A percentile compares a stretch with the other conserved stretches of the same genome.
Conservation (phyloP, 2,888 invertebrate genomes). For the Teleogryllus oceanicus region DNA sequence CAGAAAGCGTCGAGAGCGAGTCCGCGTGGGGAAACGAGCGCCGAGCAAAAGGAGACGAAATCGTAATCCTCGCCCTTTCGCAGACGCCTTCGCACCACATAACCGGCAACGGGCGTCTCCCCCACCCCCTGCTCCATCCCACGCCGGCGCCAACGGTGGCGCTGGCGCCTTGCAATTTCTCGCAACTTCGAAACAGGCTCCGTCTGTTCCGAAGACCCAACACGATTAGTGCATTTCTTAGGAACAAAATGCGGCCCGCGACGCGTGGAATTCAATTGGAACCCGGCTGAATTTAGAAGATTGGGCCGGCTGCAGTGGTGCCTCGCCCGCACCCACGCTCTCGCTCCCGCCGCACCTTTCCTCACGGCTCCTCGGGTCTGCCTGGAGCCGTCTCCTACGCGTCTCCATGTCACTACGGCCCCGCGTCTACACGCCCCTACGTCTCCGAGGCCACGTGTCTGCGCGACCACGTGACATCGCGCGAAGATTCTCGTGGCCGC, state of each 20-base stretch:
- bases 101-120: not conserved
- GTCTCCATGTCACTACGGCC: not conserved
- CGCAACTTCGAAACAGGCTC: conserved; percentile 4
- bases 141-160: too few species aligned
- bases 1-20: not conserved
- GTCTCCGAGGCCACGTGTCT: not conserved
- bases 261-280: not conserved
- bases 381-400: not conserved
- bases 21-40: not conserved
- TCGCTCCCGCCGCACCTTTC: not conserved
- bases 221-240: conserved; percentile 18
- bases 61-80: not conserved
- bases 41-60: conserved; percentile 6
- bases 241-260: conserved; percentile 8
- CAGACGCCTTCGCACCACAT: not conserved
- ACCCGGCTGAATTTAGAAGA: conserved; percentile 11
- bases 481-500: too few species aligned
- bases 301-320: not conserved
- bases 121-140: not conserved
- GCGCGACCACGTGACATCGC: not conserved
- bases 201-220: conserved; percentile 9
- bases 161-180: not conserved
- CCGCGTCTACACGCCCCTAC: not conserved
- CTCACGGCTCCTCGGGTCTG: not conserved
- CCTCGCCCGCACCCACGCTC: too few species aligned